Evolutionary conservation across 1,140 invertebrate genomes (phyloP).

Genomic region (Trichomalopsis sarcophagae): DNA sequence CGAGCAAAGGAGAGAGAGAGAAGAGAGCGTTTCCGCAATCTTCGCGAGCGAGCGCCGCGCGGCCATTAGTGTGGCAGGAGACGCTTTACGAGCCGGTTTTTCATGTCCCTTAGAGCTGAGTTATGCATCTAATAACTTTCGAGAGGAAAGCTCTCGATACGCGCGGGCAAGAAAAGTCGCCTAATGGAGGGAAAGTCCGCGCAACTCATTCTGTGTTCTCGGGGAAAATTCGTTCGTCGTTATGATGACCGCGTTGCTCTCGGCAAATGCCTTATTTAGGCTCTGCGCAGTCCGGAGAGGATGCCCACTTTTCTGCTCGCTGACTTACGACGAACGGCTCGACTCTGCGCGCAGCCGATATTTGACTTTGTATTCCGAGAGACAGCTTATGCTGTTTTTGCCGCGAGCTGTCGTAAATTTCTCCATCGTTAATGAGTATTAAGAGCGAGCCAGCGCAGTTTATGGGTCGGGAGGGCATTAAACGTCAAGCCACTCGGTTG

Average conservation of each 20-base stretch:
- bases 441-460: neutral
- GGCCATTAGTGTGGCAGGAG: slow-evolving; percentile 45
- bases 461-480: neutral
- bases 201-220: neutral
- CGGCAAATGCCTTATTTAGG: slow-evolving; percentile 28
- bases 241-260: neutral
- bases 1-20: neutral
- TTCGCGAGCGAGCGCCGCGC: neutral
- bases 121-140: slow-evolving; percentile 51
- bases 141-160: slow-evolving; percentile 23
- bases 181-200: slow-evolving; percentile 32
- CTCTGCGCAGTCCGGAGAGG: neutral
- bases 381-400: slow-evolving; percentile 1
- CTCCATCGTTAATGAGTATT: slow-evolving; percentile 28
- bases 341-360: neutral
- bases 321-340: neutral
- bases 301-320: neutral
- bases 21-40: slow-evolving; percentile 48
- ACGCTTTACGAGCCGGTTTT: slow-evolving; percentile 53
- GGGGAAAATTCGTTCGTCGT: slow-evolving; percentile 7
- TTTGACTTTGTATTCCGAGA: neutral
- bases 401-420: neutral
- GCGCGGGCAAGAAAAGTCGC: slow-evolving; percentile 29
- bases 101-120: slow-evolving; percentile 48
- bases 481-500: slow-evolving; percentile 1